Evolutionary conservation across 2,797 vertebrate species (phyloP).

Genomic region (Rousettus madagascariensis): DNA sequence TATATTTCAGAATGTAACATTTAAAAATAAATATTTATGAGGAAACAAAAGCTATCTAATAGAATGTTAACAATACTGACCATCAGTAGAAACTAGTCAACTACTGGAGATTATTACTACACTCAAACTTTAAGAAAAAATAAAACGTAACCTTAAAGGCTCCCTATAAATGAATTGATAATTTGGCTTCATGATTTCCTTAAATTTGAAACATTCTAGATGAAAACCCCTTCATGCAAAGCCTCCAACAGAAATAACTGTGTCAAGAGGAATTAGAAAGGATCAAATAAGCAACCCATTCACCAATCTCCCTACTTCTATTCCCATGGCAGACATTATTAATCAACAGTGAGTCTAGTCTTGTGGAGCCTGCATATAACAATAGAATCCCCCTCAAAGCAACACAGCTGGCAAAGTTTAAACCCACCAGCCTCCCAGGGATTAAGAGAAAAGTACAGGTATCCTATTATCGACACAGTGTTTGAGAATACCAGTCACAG

Average conservation of each 20-base stretch:
- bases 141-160: background rate
- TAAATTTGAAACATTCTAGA: background rate
- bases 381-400: background rate
- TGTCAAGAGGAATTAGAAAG: background rate
- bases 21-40: background rate
- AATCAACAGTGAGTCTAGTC: background rate
- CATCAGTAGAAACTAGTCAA: background rate
- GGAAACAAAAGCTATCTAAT: slow-evolving; percentile 6
- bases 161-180: slow-evolving; percentile 6
- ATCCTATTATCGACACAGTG: background rate
- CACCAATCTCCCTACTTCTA: background rate
- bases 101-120: background rate
- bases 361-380: background rate
- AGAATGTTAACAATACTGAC: background rate
- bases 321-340: background rate
- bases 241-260: background rate
- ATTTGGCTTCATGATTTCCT: slow-evolving; percentile 22
- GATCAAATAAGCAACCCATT: slow-evolving; percentile 29
- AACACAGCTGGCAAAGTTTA: slow-evolving; percentile 24
- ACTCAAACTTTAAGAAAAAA: background rate
- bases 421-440: background rate
- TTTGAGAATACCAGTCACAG: background rate
- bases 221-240: background rate
- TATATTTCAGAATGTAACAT: background rate
- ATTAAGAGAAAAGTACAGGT: background rate